phyloP scores from a whole-genome alignment of 2,113 vertebrate species.

The Limanda limanda region DNA sequence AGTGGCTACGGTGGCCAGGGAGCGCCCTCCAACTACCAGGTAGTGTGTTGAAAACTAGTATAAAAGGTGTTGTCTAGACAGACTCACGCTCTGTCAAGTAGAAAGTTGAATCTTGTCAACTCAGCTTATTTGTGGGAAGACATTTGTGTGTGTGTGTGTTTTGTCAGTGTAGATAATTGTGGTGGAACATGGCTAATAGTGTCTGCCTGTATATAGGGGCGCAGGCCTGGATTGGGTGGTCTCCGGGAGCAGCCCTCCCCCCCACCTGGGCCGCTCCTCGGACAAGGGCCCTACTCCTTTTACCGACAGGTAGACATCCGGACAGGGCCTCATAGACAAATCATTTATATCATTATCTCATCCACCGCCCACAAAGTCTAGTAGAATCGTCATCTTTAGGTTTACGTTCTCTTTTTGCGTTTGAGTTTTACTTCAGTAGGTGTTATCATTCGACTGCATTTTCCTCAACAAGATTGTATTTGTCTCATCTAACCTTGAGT shows the following conservation, averaged over 20 bases:
- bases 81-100: neutral
- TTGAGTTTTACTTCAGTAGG: constrained; percentile 5
- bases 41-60: constrained; percentile 57
- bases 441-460: constrained; percentile 36
- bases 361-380: constrained; percentile 25
- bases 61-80: neutral
- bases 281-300: constrained; percentile 82
- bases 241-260: constrained; percentile 81
- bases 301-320: constrained; percentile 82
- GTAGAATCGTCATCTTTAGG: constrained; percentile 43
- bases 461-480: constrained; percentile 3
- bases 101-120: neutral
- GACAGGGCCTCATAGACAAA: constrained; percentile 62
- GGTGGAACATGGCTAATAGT: constrained; percentile 67
- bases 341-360: constrained; percentile 61
- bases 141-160: constrained; percentile 19
- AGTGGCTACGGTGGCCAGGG: constrained; percentile 79
- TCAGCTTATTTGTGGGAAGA: constrained; percentile 1
- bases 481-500: neutral
- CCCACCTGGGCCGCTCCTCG: constrained; percentile 81
- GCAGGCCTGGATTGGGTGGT: constrained; percentile 80
- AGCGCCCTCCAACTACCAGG: constrained; percentile 83
- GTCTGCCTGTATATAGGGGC: constrained; percentile 80
- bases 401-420: constrained; percentile 37
- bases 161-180: constrained; percentile 53